Evolutionary conservation across 2,113 vertebrate genomes (phyloP).

Genomic region (Dissostichus mawsoni): DNA sequence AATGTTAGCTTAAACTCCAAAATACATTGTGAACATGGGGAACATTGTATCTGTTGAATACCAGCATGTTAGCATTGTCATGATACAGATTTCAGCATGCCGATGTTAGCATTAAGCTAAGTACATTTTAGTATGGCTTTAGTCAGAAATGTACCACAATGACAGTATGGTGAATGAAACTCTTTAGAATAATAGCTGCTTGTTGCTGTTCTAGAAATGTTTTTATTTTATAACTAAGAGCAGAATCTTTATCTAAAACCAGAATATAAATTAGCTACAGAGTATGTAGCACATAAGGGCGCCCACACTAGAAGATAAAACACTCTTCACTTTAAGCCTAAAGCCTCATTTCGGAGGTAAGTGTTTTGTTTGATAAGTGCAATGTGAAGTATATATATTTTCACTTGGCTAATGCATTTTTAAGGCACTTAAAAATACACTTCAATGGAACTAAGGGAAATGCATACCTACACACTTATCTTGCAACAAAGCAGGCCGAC

Average conservation of each 20-base stretch:
- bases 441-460: neutral
- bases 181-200: neutral
- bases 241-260: neutral
- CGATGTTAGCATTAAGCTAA: neutral
- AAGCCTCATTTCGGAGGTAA: too few relatives aligned
- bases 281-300: neutral
- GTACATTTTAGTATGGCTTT: neutral
- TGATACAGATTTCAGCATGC: neutral
- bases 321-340: neutral
- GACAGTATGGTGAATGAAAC: neutral
- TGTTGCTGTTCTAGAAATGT: neutral
- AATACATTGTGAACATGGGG: neutral
- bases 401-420: slow-evolving; percentile 26
- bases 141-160: neutral
- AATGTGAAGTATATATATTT: slow-evolving; percentile 42
- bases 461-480: slow-evolving; percentile 16
- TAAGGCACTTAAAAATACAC: neutral
- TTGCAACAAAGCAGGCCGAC: neutral
- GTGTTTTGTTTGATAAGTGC: slow-evolving; percentile 21
- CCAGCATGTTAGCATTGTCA: neutral
- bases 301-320: neutral
- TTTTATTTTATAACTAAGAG: neutral
- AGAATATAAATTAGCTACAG: neutral
- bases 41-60: neutral
- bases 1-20: neutral